Percentiles rank a stretch among this genome's conserved stretches.
Evolutionary conservation across 2,797 vertebrate species (phyloP).

Genomic region (Lepidocolaptes lacrymiger): DNA sequence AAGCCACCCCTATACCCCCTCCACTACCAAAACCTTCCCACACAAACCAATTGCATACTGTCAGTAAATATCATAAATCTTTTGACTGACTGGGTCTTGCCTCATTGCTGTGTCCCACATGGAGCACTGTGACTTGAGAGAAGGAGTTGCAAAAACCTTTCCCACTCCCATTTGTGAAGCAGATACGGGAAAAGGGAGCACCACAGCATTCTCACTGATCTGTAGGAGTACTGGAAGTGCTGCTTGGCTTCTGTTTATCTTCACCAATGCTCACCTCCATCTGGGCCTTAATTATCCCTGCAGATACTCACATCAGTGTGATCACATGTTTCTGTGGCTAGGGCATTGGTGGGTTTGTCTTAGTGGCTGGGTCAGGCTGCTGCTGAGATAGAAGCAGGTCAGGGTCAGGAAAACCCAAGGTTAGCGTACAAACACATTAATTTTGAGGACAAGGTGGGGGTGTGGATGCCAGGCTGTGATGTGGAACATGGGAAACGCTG

Average conservation of each 20-base stretch:
- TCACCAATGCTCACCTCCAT: neutral
- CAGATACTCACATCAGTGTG: neutral
- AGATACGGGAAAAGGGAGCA: neutral
- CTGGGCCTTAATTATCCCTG: neutral
- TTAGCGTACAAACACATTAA: neutral
- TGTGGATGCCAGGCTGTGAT: neutral
- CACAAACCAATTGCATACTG: neutral
- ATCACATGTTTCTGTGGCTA: neutral
- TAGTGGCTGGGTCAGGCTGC: neutral
- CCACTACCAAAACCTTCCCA: neutral
- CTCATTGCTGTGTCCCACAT: neutral
- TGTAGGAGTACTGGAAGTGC: neutral
- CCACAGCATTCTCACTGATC: neutral
- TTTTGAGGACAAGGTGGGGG: neutral
- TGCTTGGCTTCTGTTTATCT: neutral
- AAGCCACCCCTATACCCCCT: neutral
- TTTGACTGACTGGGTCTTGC: neutral
- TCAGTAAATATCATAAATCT: neutral
- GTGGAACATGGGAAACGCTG: rapidly evolving
- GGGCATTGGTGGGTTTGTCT: neutral
- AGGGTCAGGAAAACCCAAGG: neutral
- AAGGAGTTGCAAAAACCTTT: neutral
- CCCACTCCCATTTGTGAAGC: neutral
- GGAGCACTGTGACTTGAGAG: neutral
- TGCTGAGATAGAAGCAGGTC: neutral